These are phyloP conservation scores for Camelus bactrianus DNA, from an alignment of 2,113 vertebrate species.

Conservation along the genomic window DNA sequence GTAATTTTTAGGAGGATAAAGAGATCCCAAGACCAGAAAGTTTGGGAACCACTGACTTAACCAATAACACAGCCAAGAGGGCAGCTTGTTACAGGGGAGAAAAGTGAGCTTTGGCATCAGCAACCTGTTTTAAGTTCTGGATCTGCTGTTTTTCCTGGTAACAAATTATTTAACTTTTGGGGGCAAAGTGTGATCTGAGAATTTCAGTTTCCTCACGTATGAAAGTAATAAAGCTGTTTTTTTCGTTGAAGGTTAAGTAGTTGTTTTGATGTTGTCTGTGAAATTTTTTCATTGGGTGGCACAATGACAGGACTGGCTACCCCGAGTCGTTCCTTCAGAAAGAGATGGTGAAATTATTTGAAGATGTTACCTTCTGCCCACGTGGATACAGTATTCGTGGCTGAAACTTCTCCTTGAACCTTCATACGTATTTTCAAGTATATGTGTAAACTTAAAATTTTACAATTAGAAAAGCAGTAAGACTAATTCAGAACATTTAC, in stretches of 20 bases:
- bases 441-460: slow-evolving; percentile 62
- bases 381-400: background rate
- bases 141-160: background rate
- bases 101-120: rapidly evolving
- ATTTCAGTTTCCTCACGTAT: background rate
- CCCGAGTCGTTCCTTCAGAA: background rate
- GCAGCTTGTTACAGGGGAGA: too few species aligned
- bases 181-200: background rate
- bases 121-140: background rate
- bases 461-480: slow-evolving; percentile 61
- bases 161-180: background rate
- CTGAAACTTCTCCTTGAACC: slow-evolving; percentile 26
- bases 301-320: background rate
- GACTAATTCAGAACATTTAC: slow-evolving; percentile 63
- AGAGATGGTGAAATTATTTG: background rate
- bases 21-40: too few species aligned
- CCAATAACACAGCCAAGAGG: rapidly evolving
- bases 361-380: background rate
- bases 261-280: background rate
- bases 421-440: slow-evolving; percentile 10
- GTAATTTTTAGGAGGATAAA: background rate
- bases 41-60: background rate
- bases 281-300: background rate
- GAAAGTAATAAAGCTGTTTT: background rate
- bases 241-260: background rate